Conservation (phyloP, 2,888 invertebrate genomes). For the Lithosia quadra region DNA sequence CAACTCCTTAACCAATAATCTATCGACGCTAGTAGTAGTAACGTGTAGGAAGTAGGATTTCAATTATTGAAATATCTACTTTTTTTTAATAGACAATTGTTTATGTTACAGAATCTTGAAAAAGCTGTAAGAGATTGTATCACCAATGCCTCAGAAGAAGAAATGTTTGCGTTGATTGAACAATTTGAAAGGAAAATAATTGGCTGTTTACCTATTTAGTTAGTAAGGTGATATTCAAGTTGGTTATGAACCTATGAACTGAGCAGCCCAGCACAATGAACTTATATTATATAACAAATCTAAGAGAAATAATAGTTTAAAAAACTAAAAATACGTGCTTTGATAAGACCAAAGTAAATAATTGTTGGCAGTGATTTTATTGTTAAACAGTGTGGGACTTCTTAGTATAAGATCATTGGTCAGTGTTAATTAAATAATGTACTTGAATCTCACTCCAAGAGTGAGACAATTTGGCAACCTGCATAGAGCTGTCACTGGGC, state of each 20-base stretch:
- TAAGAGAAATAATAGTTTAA: too few species aligned
- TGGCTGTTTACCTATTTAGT: constrained; percentile 62
- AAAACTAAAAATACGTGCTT: not conserved
- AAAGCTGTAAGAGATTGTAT: constrained; percentile 57
- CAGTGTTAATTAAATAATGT: not conserved
- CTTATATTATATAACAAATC: not conserved
- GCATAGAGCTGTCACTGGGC: too few species aligned
- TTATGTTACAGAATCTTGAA: constrained; percentile 66
- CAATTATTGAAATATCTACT: too few species aligned
- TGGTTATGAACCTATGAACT: not conserved
- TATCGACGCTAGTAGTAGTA: too few species aligned
- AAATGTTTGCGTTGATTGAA: constrained; percentile 55
- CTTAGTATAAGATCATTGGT: not conserved
- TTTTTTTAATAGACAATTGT: not conserved
- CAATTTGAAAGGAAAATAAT: constrained; percentile 68
- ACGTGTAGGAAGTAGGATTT: too few species aligned
- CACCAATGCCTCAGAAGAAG: constrained; percentile 41
- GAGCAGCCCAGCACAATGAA: not conserved
- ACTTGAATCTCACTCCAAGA: not conserved
- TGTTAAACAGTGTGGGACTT: not conserved
- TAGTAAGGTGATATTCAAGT: not conserved
- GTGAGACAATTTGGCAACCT: not conserved
- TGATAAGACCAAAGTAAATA: not conserved
- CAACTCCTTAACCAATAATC: too few species aligned
- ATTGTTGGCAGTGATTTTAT: not conserved